Percentiles rank a stretch among this genome's conserved stretches.
Conservation (phyloP, 64 coral and sea anemone genomes). For the Platygyra sinensis region DNA sequence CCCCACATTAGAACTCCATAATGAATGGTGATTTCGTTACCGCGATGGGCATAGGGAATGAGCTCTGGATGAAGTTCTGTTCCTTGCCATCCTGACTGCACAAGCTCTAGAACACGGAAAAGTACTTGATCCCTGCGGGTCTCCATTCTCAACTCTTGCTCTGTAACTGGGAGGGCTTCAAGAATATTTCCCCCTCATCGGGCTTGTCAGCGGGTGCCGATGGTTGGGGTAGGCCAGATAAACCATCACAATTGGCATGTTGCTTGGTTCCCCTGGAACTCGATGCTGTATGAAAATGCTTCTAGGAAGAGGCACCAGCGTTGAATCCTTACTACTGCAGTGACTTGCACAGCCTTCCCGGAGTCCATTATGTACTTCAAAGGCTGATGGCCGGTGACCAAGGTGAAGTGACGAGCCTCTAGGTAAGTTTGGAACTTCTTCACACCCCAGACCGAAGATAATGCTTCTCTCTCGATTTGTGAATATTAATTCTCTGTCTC, state of each 20-base stretch:
- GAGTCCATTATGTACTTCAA: conserved; percentile 71
- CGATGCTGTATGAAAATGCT: conserved; percentile 39
- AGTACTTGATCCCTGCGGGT: conserved; percentile 40
- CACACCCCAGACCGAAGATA: too few species aligned
- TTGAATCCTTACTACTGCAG: conserved; percentile 40
- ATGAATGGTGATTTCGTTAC: too few species aligned
- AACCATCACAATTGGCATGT: too few species aligned
- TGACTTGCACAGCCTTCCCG: conserved; percentile 50
- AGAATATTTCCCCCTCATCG: too few species aligned
- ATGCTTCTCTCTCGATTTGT: conserved; percentile 43
- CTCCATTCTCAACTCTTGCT: conserved; percentile 9
- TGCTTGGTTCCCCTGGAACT: conserved; percentile 41
- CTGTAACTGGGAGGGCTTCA: too few species aligned
- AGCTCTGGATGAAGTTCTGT: not conserved
- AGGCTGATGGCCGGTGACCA: conserved; percentile 62
- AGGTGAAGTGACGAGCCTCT: conserved; percentile 32
- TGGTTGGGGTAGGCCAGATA: too few species aligned
- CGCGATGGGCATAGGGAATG: not conserved
- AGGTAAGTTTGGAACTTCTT: conserved; percentile 61
- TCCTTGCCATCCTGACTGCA: not conserved
- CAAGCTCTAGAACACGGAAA: not conserved
- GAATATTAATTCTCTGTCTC: conserved; percentile 22
- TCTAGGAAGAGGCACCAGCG: conserved; percentile 54
- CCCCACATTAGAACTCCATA: too few species aligned
- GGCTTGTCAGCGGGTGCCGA: too few species aligned